Percentiles rank a stretch among this genome's conserved stretches.
Conservation (phyloP, 2,888 invertebrate species). For the Phoenoteleia sp. region DNA sequence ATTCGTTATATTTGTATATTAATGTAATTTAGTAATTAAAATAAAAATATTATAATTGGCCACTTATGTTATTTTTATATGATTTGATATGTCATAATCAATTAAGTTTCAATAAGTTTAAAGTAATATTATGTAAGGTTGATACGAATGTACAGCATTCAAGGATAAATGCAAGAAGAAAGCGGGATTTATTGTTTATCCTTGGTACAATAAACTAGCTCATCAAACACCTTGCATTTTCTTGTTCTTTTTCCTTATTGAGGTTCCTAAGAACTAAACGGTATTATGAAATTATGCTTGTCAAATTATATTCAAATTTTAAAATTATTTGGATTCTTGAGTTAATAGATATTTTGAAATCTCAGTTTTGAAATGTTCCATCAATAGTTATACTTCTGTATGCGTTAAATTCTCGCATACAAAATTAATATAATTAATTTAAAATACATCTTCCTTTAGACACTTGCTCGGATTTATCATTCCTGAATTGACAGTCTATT, state of each 20-base stretch:
- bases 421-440: background rate
- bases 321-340: too few relatives aligned
- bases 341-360: too few relatives aligned
- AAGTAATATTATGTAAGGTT: slow-evolving; percentile 28
- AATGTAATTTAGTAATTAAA: too few relatives aligned
- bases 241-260: background rate
- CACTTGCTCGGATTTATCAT: too few relatives aligned
- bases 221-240: slow-evolving; percentile 24
- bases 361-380: too few relatives aligned
- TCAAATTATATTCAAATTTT: background rate
- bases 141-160: slow-evolving; percentile 32
- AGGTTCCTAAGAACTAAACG: background rate
- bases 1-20: too few relatives aligned
- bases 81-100: background rate
- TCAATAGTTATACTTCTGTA: too few relatives aligned
- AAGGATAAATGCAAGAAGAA: slow-evolving; percentile 34
- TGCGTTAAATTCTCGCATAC: background rate
- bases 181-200: slow-evolving; percentile 33
- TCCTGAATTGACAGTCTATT: too few relatives aligned
- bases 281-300: background rate
- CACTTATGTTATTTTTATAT: background rate
- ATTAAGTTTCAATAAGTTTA: slow-evolving; percentile 11
- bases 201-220: slow-evolving; percentile 13
- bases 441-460: too few relatives aligned
- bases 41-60: background rate